Evolutionary conservation across 2,113 vertebrate species (phyloP).

Genomic region (Lynx canadensis): DNA sequence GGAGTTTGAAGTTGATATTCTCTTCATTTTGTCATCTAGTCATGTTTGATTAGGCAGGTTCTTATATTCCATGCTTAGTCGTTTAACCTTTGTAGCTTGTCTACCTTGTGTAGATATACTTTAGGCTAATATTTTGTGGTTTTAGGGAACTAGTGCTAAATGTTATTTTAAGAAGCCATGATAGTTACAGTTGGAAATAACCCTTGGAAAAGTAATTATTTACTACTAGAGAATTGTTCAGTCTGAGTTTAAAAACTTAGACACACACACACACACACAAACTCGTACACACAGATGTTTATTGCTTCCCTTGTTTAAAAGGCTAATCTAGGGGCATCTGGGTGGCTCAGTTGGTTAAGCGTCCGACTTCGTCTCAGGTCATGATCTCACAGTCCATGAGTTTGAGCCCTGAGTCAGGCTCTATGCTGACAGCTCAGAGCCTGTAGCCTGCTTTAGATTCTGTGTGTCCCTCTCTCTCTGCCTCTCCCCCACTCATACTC

Average conservation of each 20-base stretch:
- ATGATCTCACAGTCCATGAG: too few species aligned
- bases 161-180: conserved; percentile 35
- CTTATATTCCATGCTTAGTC: background rate
- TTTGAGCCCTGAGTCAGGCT: too few species aligned
- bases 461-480: too few species aligned
- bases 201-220: background rate
- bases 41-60: background rate
- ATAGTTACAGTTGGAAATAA: background rate
- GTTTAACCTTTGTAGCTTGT: background rate
- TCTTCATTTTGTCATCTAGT: background rate
- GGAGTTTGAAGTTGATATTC: background rate
- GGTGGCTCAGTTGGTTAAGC: too few species aligned
- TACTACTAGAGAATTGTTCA: conserved; percentile 10
- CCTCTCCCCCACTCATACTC: too few species aligned
- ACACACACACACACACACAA: background rate
- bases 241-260: conserved; percentile 18
- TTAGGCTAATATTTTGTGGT: conserved; percentile 15
- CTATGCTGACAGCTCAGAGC: too few species aligned
- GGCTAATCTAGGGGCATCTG: background rate
- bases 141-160: conserved; percentile 9
- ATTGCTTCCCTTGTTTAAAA: conserved; percentile 12
- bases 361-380: too few species aligned
- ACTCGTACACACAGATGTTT: background rate
- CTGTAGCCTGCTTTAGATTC: too few species aligned
- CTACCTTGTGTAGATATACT: background rate